Conservation (phyloP, 92 coral and sea anemone genomes). For the Phenganax marumi region DNA sequence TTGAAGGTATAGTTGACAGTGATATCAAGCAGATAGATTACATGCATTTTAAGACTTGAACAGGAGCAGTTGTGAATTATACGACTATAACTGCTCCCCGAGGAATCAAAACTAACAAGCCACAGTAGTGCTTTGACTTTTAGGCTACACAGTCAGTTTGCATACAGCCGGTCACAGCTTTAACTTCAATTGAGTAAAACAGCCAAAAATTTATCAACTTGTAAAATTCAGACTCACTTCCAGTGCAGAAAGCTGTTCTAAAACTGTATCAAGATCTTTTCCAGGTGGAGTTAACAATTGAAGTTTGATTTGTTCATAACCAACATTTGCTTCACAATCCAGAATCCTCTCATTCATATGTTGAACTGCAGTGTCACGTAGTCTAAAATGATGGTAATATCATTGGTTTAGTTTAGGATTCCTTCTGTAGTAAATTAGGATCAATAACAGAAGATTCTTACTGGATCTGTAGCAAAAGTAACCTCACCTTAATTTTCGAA, state of each 20-base stretch:
- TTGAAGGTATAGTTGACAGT: too few species aligned
- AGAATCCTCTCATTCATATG: conserved; percentile 28
- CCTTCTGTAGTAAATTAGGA: too few species aligned
- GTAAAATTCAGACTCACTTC: background rate
- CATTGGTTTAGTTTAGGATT: background rate
- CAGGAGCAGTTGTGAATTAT: too few species aligned
- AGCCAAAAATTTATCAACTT: too few species aligned
- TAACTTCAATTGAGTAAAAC: too few species aligned
- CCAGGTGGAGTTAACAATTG: conserved; percentile 34
- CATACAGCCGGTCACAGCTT: too few species aligned
- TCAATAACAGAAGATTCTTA: background rate
- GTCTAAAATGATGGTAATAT: background rate
- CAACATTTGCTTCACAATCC: conserved; percentile 30
- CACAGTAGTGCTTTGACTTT: too few species aligned
- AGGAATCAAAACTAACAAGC: too few species aligned
- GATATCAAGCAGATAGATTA: too few species aligned
- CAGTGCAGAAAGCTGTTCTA: conserved; percentile 28
- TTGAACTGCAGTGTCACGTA: conserved; percentile 23
- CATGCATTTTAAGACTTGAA: too few species aligned
- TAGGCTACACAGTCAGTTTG: too few species aligned
- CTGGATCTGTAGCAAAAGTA: background rate
- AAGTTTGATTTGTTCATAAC: conserved; percentile 23
- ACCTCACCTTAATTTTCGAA: conserved; percentile 22
- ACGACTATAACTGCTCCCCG: too few species aligned
- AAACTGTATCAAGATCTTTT: conserved; percentile 34